These are phyloP conservation scores for Fragum sueziense DNA, from an alignment of 2,888 invertebrate genomes.

Conservation along the genomic window DNA sequence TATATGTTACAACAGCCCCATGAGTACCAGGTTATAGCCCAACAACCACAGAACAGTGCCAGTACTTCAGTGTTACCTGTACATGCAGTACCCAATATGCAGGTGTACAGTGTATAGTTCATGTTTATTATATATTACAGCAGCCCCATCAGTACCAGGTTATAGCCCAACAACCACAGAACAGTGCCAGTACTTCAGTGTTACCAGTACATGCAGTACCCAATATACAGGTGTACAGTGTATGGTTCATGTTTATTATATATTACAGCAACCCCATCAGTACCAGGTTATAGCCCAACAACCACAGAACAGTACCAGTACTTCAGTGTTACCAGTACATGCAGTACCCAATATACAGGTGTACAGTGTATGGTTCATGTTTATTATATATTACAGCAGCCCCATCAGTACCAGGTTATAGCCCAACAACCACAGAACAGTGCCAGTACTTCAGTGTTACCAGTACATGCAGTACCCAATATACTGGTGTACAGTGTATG, in stretches of 20 bases:
- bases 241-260: too few relatives aligned
- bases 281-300: too few relatives aligned
- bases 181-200: slow-evolving; percentile 33
- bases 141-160: slow-evolving; percentile 40
- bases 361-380: too few relatives aligned
- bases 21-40: too few relatives aligned
- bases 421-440: slow-evolving; percentile 37
- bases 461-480: slow-evolving; percentile 90
- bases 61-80: slow-evolving; percentile 87
- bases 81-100: slow-evolving; percentile 87
- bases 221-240: too few relatives aligned
- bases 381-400: too few relatives aligned
- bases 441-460: slow-evolving; percentile 83
- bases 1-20: too few relatives aligned
- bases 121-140: too few relatives aligned
- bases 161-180: slow-evolving; percentile 24
- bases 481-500: too few relatives aligned
- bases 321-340: slow-evolving; percentile 88
- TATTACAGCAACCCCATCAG: too few relatives aligned
- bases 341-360: slow-evolving; percentile 88
- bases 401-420: too few relatives aligned
- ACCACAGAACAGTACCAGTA: slow-evolving; percentile 19
- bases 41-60: slow-evolving; percentile 32
- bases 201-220: slow-evolving; percentile 93
- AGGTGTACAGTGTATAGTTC: too few relatives aligned